phyloP scores from a whole-genome alignment of 2,888 invertebrate genomes.

The Diarsia rubi region DNA sequence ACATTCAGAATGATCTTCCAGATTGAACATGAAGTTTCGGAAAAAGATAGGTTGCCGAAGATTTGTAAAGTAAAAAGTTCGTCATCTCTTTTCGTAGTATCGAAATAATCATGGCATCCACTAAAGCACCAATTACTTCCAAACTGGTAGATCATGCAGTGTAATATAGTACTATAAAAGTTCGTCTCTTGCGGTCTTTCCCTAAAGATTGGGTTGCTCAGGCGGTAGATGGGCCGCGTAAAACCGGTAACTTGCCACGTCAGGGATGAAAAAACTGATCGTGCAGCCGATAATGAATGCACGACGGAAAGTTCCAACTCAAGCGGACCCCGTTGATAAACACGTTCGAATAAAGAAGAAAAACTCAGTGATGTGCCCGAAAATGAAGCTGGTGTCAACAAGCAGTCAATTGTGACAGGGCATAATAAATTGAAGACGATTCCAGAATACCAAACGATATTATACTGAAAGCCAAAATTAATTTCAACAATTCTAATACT shows the following conservation, averaged over 20 bases:
- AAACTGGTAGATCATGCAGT: neutral
- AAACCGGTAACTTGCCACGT: conserved; percentile 61
- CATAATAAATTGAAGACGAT: conserved; percentile 47
- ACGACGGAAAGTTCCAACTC: conserved; percentile 59
- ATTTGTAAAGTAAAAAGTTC: neutral
- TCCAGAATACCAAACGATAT: conserved; percentile 38
- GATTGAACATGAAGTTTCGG: neutral
- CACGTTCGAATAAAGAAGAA: conserved; percentile 44
- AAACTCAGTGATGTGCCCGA: conserved; percentile 40
- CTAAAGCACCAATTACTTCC: neutral
- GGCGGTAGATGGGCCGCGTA: conserved; percentile 40
- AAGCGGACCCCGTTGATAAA: conserved; percentile 44
- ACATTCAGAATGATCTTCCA: conserved; percentile 5
- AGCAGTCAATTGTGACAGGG: conserved; percentile 38
- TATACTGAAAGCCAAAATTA: neutral
- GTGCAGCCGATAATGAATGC: conserved; percentile 56
- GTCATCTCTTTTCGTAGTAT: neutral
- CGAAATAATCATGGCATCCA: neutral
- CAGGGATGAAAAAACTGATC: conserved; percentile 63
- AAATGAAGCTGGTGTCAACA: conserved; percentile 30
- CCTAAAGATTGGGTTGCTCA: conserved; percentile 40
- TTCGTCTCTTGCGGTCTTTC: conserved; percentile 14
- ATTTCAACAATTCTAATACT: conserved; percentile 31
- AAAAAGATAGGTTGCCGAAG: neutral
- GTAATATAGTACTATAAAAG: conserved; percentile 10